Percentiles rank a stretch among this genome's conserved stretches.
phyloP scores from a whole-genome alignment of 1,140 invertebrate genomes.

The Gonatopus flavifemur region DNA sequence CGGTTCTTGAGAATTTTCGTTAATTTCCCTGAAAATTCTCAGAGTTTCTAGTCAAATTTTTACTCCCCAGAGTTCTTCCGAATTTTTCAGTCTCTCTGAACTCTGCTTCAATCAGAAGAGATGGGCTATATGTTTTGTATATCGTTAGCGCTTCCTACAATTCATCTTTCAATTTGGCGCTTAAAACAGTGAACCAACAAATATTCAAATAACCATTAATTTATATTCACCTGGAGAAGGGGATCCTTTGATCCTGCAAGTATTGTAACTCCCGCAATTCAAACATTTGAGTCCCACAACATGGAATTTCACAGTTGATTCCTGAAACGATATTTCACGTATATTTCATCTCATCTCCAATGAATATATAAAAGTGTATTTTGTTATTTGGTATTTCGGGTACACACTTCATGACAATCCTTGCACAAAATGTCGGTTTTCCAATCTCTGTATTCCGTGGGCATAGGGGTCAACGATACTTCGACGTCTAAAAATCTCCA shows the following conservation, averaged over 20 bases:
- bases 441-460: conserved; percentile 75
- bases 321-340: conserved; percentile 55
- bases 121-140: too few relatives aligned
- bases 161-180: too few relatives aligned
- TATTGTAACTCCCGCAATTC: conserved; percentile 85
- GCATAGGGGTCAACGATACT: conserved; percentile 78
- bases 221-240: conserved; percentile 43
- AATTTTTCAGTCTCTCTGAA: too few relatives aligned
- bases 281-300: conserved; percentile 82
- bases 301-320: conserved; percentile 79
- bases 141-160: too few relatives aligned
- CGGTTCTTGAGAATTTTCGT: too few relatives aligned
- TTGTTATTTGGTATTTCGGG: conserved; percentile 1
- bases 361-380: neutral
- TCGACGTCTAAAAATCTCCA: conserved; percentile 83
- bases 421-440: conserved; percentile 81
- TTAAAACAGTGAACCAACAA: neutral
- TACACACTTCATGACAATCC: conserved; percentile 80
- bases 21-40: too few relatives aligned
- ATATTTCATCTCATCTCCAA: neutral
- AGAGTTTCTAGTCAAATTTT: too few relatives aligned
- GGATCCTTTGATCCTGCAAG: conserved; percentile 71
- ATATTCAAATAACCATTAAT: neutral
- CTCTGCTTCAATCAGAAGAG: too few relatives aligned
- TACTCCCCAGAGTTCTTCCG: too few relatives aligned